phyloP scores from a whole-genome alignment of 2,888 invertebrate species.

The Lamellibrachia columna region DNA sequence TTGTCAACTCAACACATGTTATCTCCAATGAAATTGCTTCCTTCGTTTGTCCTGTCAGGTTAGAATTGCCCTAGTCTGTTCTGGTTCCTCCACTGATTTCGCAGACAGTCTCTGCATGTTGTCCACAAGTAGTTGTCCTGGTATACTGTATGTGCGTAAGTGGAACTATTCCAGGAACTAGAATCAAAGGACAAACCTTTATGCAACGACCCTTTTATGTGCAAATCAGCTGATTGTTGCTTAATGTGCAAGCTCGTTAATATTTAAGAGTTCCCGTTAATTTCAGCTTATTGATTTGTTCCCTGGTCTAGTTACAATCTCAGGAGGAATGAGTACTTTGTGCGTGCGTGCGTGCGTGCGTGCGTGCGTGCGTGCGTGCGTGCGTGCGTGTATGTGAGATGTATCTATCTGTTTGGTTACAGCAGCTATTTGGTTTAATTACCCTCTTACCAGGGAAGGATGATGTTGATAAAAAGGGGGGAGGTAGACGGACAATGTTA shows the following conservation, averaged over 20 bases:
- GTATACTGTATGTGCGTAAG: not conserved
- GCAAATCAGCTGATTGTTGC: not conserved
- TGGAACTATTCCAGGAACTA: not conserved
- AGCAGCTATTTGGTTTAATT: not conserved
- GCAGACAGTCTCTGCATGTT: too few relatives aligned
- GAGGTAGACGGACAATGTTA: not conserved
- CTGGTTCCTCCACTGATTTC: too few relatives aligned
- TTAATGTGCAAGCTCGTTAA: not conserved
- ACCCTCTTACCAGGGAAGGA: not conserved
- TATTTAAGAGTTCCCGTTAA: not conserved
- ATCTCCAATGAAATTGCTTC: too few relatives aligned
- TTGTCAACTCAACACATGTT: too few relatives aligned
- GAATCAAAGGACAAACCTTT: not conserved
- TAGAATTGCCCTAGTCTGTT: too few relatives aligned
- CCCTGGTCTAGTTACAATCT: not conserved
- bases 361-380: too few relatives aligned
- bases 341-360: not conserved
- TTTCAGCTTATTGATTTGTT: not conserved
- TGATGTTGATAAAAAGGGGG: not conserved
- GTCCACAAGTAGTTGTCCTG: too few relatives aligned
- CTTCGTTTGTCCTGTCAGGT: too few relatives aligned
- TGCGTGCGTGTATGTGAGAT: too few relatives aligned
- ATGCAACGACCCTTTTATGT: not conserved
- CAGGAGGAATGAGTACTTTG: not conserved
- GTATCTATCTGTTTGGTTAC: not conserved